phyloP scores from a whole-genome alignment of 2,888 invertebrate genomes.

The Galeruca laticollis region DNA sequence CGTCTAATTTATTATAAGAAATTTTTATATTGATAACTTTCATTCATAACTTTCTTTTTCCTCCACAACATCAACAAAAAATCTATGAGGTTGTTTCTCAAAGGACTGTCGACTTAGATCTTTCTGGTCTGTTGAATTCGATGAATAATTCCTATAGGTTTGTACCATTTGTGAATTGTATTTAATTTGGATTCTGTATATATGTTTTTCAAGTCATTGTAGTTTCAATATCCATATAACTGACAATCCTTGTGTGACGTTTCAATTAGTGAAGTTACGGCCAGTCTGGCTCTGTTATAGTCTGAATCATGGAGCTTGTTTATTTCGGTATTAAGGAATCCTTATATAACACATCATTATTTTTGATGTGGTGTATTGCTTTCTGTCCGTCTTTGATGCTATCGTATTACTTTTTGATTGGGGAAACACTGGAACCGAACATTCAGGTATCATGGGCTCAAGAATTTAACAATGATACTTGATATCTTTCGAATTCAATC shows the following conservation, averaged over 20 bases:
- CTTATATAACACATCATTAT: conserved; percentile 64
- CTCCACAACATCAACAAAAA: too few species aligned
- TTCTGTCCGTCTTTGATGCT: conserved; percentile 56
- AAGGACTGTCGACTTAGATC: too few species aligned
- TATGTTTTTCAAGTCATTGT: too few species aligned
- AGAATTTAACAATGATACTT: conserved; percentile 62
- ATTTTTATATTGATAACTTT: too few species aligned
- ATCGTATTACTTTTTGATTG: conserved; percentile 65
- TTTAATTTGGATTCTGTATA: too few species aligned
- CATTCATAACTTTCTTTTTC: too few species aligned
- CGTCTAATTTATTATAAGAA: too few species aligned
- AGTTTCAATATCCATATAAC: too few species aligned
- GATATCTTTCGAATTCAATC: conserved; percentile 57
- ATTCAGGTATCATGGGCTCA: conserved; percentile 58
- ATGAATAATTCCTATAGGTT: too few species aligned
- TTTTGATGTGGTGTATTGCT: conserved; percentile 63
- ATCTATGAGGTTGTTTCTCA: too few species aligned
- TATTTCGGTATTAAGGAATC: conserved; percentile 61
- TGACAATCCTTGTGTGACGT: neutral
- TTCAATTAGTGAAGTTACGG: conserved; percentile 15
- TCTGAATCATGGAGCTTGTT: conserved; percentile 59
- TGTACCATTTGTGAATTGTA: too few species aligned
- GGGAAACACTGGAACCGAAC: conserved; percentile 53
- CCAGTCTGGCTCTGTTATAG: conserved; percentile 29
- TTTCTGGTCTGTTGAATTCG: too few species aligned